These are phyloP conservation scores for Myiothlypis coronata DNA, from an alignment of 2,797 vertebrate species.

Conservation along the genomic window DNA sequence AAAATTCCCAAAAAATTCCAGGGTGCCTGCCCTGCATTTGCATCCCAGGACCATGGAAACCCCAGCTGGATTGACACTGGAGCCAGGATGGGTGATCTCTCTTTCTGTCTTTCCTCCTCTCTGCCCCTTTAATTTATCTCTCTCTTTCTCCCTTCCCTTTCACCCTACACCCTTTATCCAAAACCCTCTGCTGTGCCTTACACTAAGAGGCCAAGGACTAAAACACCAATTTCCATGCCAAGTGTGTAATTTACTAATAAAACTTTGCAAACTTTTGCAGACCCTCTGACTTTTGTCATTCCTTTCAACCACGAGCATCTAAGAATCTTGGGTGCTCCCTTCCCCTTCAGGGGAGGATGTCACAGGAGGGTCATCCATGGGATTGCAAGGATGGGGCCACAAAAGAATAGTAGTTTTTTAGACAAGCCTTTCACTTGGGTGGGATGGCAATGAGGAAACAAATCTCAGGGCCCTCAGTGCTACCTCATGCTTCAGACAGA, in stretches of 20 bases:
- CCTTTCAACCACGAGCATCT: background rate
- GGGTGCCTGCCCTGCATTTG: background rate
- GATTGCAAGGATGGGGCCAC: background rate
- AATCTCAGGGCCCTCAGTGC: accelerated
- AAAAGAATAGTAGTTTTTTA: background rate
- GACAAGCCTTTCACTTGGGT: background rate
- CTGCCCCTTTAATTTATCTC: background rate
- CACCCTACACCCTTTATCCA: accelerated
- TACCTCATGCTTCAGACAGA: background rate
- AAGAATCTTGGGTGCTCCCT: background rate
- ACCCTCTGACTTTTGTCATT: background rate
- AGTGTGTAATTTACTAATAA: background rate
- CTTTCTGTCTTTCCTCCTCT: background rate
- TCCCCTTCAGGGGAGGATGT: background rate
- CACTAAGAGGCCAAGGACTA: background rate
- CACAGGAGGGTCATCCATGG: background rate
- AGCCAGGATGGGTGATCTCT: background rate
- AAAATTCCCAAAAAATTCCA: background rate
- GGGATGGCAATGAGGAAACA: background rate
- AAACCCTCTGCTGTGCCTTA: background rate
- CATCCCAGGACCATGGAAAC: background rate
- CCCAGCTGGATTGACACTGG: background rate
- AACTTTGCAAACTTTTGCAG: background rate
- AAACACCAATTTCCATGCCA: background rate
- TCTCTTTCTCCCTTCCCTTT: background rate